A percentile compares a stretch with the other conserved stretches of the same genome.
phyloP scores from a whole-genome alignment of 2,888 invertebrate species.

The Nemotelus nigrinus region DNA sequence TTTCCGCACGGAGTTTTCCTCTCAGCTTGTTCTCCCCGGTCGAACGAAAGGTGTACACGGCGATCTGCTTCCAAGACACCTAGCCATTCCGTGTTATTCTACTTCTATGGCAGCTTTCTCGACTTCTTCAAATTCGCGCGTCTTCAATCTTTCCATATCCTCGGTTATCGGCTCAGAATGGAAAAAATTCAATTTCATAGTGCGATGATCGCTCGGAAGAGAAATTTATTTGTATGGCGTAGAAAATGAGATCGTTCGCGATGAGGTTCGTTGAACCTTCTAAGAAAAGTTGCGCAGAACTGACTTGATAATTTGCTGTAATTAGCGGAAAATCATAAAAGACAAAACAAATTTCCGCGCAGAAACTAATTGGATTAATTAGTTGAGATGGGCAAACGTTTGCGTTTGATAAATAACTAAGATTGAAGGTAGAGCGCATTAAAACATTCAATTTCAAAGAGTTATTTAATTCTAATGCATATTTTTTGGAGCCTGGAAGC shows the following conservation, averaged over 20 bases:
- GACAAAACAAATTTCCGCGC: too few relatives aligned
- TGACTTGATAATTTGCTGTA: conserved; percentile 1
- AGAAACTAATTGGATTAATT: too few relatives aligned
- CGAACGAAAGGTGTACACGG: too few relatives aligned
- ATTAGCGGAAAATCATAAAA: background rate
- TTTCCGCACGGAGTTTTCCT: too few relatives aligned
- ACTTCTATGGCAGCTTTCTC: conserved; percentile 15
- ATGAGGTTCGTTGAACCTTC: conserved; percentile 38
- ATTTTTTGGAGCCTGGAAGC: too few relatives aligned
- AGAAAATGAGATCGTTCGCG: conserved; percentile 43
- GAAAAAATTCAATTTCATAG: conserved; percentile 37
- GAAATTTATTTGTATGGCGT: conserved; percentile 43
- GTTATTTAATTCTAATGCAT: too few relatives aligned
- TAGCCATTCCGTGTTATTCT: background rate
- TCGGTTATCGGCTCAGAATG: background rate
- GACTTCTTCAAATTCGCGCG: conserved; percentile 12
- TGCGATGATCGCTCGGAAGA: conserved; percentile 31
- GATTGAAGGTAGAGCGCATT: too few relatives aligned
- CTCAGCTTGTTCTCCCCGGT: background rate
- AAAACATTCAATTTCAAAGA: too few relatives aligned
- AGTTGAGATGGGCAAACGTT: too few relatives aligned
- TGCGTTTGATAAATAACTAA: too few relatives aligned
- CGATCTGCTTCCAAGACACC: too few relatives aligned
- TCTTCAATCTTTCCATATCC: conserved; percentile 32
- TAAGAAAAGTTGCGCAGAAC: background rate